Base-by-base conservation (phyloP, 2,797 vertebrate species). In the Buceros bicornis region DNA sequence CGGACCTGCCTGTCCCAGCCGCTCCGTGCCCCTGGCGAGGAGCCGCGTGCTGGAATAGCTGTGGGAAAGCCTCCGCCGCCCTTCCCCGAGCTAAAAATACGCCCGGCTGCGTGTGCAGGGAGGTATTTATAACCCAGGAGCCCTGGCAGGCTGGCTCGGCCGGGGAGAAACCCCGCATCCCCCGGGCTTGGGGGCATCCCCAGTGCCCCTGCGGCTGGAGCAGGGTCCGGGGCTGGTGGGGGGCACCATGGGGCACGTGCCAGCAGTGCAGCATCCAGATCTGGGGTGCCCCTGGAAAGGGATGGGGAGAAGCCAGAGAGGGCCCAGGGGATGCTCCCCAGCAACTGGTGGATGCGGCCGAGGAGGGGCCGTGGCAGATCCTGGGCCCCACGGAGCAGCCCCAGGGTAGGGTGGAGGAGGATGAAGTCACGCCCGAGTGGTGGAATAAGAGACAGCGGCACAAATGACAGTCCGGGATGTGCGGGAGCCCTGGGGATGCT, bases 61-160 rank as follows among this genome's bases (percentile, higher is more conserved):
- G 93, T 85, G 92, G 95, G 96, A 94, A 97, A 96, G 71, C 95
- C 96, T 96, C 86, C 48, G 5, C 89, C 83, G 3, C 92, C 95
- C 95, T 89, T 96, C 80, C 50, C 73, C 0, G 9, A 91, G 95
- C 95, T 96, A 97, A 96, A 96, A 96, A 97, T 97, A 97, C 0
- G 42, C 37, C 31, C 18, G 69, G 65, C 88, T 88, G 72, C 14
- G 65, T 82, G 91, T 90, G 91, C 94, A 81, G 79, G 50, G 62
- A 91, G 95, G 86, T 97, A 96, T 97, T 96, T 97, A 94, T 97
- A 97, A 78, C 66, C 26, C 73, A 91, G 84, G 80, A 96, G 94
- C 81, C 80, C 87, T 87, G 89, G 62, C 92, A 82, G 83, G 70
- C 92, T 84, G 84, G 66, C 90, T 84, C 28, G 53, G 54, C 74